A percentile compares a stretch with the other conserved stretches of the same genome.
Conservation (phyloP, 2,888 invertebrate genomes). For the Latheticus oryzae region DNA sequence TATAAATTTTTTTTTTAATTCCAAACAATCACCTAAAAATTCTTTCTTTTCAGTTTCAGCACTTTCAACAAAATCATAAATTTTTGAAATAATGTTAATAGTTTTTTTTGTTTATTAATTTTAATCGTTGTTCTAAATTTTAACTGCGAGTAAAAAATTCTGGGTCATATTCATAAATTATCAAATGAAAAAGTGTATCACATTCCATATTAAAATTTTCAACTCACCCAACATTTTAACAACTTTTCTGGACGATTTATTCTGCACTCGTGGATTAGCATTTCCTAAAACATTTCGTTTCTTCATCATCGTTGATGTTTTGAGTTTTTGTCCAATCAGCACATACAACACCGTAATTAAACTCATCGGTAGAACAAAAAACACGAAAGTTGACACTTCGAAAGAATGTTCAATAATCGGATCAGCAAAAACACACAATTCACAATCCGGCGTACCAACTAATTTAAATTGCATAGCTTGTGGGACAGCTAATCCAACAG, state of each 20-base stretch:
- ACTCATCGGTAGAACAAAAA: slow-evolving; percentile 90
- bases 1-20: too few relatives aligned
- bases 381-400: slow-evolving; percentile 82
- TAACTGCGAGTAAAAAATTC: too few relatives aligned
- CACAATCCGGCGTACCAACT: slow-evolving; percentile 61
- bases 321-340: slow-evolving; percentile 78
- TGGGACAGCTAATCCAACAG: slow-evolving; percentile 79
- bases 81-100: too few relatives aligned
- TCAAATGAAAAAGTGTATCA: too few relatives aligned
- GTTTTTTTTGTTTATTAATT: too few relatives aligned
- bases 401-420: slow-evolving; percentile 75
- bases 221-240: slow-evolving; percentile 42
- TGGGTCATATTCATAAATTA: too few relatives aligned
- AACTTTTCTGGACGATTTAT: slow-evolving; percentile 43
- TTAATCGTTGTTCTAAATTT: too few relatives aligned
- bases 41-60: too few relatives aligned
- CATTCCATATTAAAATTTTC: not conserved
- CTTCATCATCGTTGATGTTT: slow-evolving; percentile 66
- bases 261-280: slow-evolving; percentile 47
- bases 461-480: slow-evolving; percentile 72
- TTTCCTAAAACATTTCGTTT: slow-evolving; percentile 42
- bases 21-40: too few relatives aligned
- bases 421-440: slow-evolving; percentile 50
- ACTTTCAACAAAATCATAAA: too few relatives aligned
- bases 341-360: slow-evolving; percentile 86